Base-by-base conservation (phyloP, 2,888 invertebrate genomes). In the Listrodromus nycthemerus region DNA sequence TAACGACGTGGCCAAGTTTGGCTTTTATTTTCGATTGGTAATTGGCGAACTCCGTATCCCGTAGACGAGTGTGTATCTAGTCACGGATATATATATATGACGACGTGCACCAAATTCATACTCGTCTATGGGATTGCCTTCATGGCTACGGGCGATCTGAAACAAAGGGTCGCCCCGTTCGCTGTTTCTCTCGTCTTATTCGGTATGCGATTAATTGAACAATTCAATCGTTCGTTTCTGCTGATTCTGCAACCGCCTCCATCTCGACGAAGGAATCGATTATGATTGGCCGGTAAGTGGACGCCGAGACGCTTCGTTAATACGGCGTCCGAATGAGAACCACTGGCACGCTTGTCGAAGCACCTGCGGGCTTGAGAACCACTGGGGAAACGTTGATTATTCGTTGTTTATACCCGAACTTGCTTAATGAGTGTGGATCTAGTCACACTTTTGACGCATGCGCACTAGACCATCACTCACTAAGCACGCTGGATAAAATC, bases 51-150 rank as follows among this genome's bases (percentile, higher is more conserved):
- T 89, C 86, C 87, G 86, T 92, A 92, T 95, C 95, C 95, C 95
- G 95, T 96, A 96, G 96, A 97, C 96, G 96, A 97, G 97, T 97
- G 96, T 96, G 97, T 96, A 97, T 97, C 97, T 97, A 97, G 97
- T 97, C 97, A 97, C 96, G 96, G 94, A 92, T 90, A 86, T 81
- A 89, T 85, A 73, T 76, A 58, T 88, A 88, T 89, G 92, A 95
- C 96, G 92, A 95, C 96, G 96, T 95, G 95, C 94, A 96, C 96
- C 95, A 96, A 96, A 96, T 95, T 95, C 96, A 95, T 95, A 96
- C 96, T 96, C 96, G 96, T 95, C 96, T 95, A 96, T 95, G 96
- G 96, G 95, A 94, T 95, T 95, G 95, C 95, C 95, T 94, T 94
- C 94, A 75, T 50, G 84, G 84, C 82, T 76, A 37, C 41, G 58